Conservation (phyloP, 2,888 invertebrate genomes). For the Pachycephus smyrnensis region DNA sequence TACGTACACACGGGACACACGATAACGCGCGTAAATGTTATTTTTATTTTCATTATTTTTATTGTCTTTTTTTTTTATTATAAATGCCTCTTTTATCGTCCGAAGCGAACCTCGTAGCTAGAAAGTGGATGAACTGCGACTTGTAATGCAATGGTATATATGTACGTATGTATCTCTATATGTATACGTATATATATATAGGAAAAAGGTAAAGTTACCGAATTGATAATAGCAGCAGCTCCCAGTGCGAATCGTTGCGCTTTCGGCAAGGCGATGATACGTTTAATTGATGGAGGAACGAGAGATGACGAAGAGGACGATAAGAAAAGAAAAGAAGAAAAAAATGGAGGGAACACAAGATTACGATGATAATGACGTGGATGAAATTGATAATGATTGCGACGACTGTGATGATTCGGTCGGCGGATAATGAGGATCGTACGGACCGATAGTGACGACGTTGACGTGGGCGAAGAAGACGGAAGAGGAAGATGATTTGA, state of each 20-base stretch:
- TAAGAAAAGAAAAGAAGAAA: background rate
- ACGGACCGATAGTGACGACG: no score
- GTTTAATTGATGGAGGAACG: constrained; percentile 43
- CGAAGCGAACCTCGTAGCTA: constrained; percentile 41
- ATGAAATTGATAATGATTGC: no score
- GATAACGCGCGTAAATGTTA: no score
- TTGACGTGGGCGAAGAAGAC: no score
- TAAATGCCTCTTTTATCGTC: no score
- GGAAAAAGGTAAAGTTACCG: constrained; percentile 36
- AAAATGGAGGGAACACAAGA: constrained; percentile 1
- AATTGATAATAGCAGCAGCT: constrained; percentile 36
- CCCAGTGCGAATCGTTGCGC: constrained; percentile 44
- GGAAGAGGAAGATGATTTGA: constrained; percentile 8
- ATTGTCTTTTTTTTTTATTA: constrained; percentile 49
- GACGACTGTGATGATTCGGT: no score
- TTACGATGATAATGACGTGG: background rate
- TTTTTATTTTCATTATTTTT: background rate
- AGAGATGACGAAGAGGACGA: background rate
- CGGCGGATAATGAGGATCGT: no score
- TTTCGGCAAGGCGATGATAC: constrained; percentile 42
- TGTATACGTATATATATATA: no score
- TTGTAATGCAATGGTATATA: constrained; percentile 27
- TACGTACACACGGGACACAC: background rate
- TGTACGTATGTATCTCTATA: constrained; percentile 3
- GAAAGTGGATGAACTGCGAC: constrained; percentile 45